These are phyloP conservation scores for Indri indri DNA, from an alignment of 2,113 vertebrate species.

Conservation along the genomic window DNA sequence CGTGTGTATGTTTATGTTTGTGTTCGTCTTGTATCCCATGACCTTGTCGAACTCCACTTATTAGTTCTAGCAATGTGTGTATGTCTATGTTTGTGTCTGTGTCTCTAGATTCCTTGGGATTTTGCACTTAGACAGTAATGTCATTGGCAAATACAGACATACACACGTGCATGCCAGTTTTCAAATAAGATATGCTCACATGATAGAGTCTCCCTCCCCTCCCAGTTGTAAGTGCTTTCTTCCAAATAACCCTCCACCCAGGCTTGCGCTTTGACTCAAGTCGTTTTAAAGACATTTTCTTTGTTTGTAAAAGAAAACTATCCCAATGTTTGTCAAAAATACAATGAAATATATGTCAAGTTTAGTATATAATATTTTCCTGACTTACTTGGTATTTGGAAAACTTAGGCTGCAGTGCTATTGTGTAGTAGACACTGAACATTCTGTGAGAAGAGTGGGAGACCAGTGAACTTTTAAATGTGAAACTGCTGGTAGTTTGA, in stretches of 20 bases:
- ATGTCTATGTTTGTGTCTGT: too few species aligned
- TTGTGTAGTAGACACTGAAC: not conserved
- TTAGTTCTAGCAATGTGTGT: not conserved
- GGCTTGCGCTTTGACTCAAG: not conserved
- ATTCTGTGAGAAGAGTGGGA: not conserved
- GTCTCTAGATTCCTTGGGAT: not conserved
- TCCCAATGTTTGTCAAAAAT: not conserved
- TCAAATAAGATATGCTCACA: not conserved
- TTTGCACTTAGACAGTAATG: not conserved
- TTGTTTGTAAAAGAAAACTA: constrained; percentile 18
- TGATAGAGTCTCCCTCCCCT: not conserved
- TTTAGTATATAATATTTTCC: not conserved
- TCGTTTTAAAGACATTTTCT: not conserved
- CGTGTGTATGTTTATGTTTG: not conserved
- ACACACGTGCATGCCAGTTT: too few species aligned
- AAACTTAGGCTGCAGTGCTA: not conserved
- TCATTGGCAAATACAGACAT: not conserved
- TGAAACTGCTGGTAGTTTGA: not conserved
- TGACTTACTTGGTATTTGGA: not conserved
- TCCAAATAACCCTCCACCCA: not conserved
- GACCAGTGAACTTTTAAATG: not conserved
- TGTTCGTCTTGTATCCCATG: not conserved
- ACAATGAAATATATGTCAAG: not conserved
- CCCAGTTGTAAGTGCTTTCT: not conserved
- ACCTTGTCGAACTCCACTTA: not conserved